A percentile compares a stretch with the other conserved stretches of the same genome.
These are phyloP conservation scores for Aphyosemion australe DNA, from an alignment of 2,113 vertebrate genomes.

Conservation along the genomic window DNA sequence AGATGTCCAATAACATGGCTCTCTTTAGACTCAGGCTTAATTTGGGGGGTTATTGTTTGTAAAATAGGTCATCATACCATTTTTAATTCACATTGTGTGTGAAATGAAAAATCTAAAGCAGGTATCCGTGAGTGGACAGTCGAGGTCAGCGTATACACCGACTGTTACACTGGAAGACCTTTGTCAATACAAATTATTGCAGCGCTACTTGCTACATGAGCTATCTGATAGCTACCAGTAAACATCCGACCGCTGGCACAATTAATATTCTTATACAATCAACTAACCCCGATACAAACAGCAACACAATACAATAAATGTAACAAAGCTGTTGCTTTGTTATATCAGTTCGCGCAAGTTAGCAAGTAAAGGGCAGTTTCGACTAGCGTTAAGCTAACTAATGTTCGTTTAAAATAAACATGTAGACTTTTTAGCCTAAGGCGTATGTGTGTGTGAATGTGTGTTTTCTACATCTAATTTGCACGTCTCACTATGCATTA, in stretches of 20 bases:
- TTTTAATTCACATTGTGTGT: too few relatives aligned
- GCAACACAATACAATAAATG: not conserved
- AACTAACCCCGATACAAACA: not conserved
- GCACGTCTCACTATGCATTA: fast-evolving
- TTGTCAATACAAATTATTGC: slow-evolving; percentile 24
- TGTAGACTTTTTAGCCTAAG: not conserved
- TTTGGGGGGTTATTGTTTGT: too few relatives aligned
- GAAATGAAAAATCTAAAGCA: too few relatives aligned
- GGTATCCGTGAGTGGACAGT: too few relatives aligned
- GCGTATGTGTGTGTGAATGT: not conserved
- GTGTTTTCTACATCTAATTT: fast-evolving
- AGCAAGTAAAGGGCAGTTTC: slow-evolving; percentile 26
- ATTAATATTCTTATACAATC: not conserved
- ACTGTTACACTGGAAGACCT: not conserved
- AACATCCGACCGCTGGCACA: not conserved
- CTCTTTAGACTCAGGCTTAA: too few relatives aligned
- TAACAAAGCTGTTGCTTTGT: not conserved
- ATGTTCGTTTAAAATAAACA: not conserved
- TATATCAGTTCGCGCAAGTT: slow-evolving; percentile 29
- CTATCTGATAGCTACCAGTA: not conserved
- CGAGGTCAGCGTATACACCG: not conserved
- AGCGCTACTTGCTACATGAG: slow-evolving; percentile 18
- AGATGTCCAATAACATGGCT: not conserved
- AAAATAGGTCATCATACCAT: not conserved
- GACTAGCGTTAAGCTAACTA: slow-evolving; percentile 44